These are phyloP conservation scores for Epinephelus lanceolatus DNA, from an alignment of 2,113 vertebrate genomes.

Conservation along the genomic window DNA sequence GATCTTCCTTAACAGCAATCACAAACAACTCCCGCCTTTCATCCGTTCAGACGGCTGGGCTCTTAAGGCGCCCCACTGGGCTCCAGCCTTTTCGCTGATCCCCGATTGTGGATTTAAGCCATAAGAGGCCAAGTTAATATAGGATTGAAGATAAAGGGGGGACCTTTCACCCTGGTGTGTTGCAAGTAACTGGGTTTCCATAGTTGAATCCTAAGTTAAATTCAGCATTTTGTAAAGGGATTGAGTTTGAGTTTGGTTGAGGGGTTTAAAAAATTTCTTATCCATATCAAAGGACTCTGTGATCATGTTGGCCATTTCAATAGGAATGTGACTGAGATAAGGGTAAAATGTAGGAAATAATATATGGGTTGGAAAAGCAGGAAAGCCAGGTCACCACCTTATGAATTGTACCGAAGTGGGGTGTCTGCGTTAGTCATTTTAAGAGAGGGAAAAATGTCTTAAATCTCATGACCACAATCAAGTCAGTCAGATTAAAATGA, in stretches of 20 bases:
- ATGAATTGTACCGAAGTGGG: background rate
- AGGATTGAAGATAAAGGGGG: conserved; percentile 59
- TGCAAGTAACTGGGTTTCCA: conserved; percentile 35
- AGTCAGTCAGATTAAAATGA: conserved; percentile 29
- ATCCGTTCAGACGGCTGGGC: conserved; percentile 64
- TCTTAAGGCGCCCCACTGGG: conserved; percentile 70
- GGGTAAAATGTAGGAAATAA: conserved; percentile 13
- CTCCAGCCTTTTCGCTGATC: conserved; percentile 63
- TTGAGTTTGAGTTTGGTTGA: conserved; percentile 24
- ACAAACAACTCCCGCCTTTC: conserved; percentile 69
- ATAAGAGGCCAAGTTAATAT: conserved; percentile 72
- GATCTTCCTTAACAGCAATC: conserved; percentile 60
- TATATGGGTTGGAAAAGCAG: conserved; percentile 3
- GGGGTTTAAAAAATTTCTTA: conserved; percentile 37
- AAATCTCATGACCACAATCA: conserved; percentile 8
- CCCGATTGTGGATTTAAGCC: conserved; percentile 69
- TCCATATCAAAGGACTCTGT: conserved; percentile 23
- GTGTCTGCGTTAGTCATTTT: conserved; percentile 17
- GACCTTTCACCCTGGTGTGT: conserved; percentile 42
- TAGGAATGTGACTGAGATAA: conserved; percentile 32
- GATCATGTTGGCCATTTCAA: conserved; percentile 25
- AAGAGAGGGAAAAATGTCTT: background rate
- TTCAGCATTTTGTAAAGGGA: conserved; percentile 40
- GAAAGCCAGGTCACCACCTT: conserved; percentile 23
- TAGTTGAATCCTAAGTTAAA: conserved; percentile 44